Percentiles rank a stretch among this genome's conserved stretches.
Conservation (phyloP, 2,113 vertebrate species). For the Cephalopholis sonnerati region DNA sequence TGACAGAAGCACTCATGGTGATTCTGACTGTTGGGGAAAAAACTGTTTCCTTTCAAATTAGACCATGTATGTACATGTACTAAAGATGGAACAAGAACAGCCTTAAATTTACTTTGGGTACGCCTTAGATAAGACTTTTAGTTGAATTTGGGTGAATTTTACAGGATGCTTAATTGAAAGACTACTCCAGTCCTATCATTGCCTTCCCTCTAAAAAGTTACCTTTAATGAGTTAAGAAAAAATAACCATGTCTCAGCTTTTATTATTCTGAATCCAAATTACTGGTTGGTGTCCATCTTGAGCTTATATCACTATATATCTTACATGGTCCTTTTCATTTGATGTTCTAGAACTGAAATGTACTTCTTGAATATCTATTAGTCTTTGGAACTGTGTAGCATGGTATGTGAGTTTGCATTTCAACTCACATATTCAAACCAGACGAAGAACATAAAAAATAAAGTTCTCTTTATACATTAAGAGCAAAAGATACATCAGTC, state of each 20-base stretch:
- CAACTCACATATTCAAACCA: background rate
- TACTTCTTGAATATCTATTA: background rate
- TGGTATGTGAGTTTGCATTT: background rate
- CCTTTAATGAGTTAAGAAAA: background rate
- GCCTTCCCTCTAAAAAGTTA: no score
- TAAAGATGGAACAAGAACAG: no score
- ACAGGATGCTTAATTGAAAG: no score
- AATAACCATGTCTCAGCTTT: background rate
- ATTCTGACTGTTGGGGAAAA: no score
- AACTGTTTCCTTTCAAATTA: no score
- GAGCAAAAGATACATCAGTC: slow-evolving; percentile 2
- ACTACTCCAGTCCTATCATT: no score
- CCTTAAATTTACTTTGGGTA: no score
- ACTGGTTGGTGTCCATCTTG: background rate
- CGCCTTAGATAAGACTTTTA: no score
- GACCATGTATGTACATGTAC: no score
- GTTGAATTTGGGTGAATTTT: no score
- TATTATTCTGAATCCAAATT: background rate
- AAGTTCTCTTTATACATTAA: background rate
- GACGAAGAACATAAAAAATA: background rate
- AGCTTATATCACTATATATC: background rate
- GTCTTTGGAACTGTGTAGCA: background rate
- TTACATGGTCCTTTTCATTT: background rate
- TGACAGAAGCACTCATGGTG: no score
- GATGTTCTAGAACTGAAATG: background rate